Percentiles rank a stretch among this genome's conserved stretches.
These are phyloP conservation scores for Lissonota sp. DNA, from an alignment of 2,888 invertebrate species.

Conservation along the genomic window DNA sequence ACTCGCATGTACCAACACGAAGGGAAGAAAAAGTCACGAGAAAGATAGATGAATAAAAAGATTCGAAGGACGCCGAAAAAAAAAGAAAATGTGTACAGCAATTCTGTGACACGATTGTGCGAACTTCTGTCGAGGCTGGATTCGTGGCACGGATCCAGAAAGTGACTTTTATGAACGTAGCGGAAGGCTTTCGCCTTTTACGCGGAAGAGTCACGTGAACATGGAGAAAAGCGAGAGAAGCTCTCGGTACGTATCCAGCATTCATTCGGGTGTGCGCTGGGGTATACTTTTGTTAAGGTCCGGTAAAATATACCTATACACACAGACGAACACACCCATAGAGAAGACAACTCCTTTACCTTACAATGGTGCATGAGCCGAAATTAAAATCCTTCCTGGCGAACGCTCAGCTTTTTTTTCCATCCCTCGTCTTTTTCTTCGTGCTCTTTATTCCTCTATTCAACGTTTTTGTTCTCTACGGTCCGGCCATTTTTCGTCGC, in stretches of 20 bases:
- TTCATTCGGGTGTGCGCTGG: constrained; percentile 39
- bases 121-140: constrained; percentile 43
- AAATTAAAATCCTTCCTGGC: constrained; percentile 61
- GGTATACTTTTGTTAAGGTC: constrained; percentile 59
- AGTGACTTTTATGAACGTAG: constrained; percentile 48
- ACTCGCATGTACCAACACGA: no score
- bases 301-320: not conserved
- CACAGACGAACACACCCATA: constrained; percentile 16
- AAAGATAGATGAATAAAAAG: not conserved
- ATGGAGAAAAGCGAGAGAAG: constrained; percentile 11
- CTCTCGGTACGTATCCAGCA: constrained; percentile 8
- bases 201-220: not conserved
- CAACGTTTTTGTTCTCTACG: not conserved
- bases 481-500: constrained; percentile 21
- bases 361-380: constrained; percentile 1
- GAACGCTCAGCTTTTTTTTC: constrained; percentile 36
- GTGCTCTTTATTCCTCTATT: constrained; percentile 11
- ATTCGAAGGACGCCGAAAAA: not conserved
- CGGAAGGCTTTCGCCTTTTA: constrained; percentile 14
- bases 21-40: not conserved
- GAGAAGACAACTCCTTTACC: not conserved
- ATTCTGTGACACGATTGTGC: constrained; percentile 60
- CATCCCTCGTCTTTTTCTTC: not conserved
- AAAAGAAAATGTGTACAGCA: constrained; percentile 1
- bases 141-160: constrained; percentile 61